These are phyloP conservation scores for Macrophya alboannulata DNA, from an alignment of 2,888 invertebrate species.

Conservation along the genomic window DNA sequence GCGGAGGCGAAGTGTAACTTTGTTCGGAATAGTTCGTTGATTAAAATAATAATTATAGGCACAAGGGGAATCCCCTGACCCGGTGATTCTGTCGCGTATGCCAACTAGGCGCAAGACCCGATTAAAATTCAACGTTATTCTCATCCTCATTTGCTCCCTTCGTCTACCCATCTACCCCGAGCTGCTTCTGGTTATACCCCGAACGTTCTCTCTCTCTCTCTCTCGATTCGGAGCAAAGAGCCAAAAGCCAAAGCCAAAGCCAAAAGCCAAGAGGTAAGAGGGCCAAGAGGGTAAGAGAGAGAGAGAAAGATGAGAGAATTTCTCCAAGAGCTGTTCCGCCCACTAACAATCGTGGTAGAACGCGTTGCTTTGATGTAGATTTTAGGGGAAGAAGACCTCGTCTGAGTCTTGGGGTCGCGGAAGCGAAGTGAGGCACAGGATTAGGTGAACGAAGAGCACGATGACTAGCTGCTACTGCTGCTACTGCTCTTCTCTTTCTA, in stretches of 20 bases:
- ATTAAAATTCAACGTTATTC: conserved; percentile 52
- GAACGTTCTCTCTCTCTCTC: neutral
- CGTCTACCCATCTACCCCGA: neutral
- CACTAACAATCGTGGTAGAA: conserved; percentile 47
- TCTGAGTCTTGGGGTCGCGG: neutral
- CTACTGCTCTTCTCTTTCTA: neutral
- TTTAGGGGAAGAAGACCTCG: conserved; percentile 1
- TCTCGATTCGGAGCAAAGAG: conserved; percentile 38
- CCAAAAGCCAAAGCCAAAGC: conserved; percentile 18
- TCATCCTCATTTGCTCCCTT: neutral
- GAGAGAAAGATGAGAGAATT: conserved; percentile 25
- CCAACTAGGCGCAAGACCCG: conserved; percentile 39
- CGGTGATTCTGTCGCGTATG: conserved; percentile 34
- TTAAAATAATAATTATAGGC: conserved; percentile 48
- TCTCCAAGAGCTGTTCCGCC: conserved; percentile 17
- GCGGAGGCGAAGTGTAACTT: conserved; percentile 17
- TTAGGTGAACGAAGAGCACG: conserved; percentile 37
- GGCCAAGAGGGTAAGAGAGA: neutral
- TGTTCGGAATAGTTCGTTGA: conserved; percentile 43
- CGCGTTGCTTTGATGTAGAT: conserved; percentile 50
- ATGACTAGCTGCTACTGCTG: neutral
- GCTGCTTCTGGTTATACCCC: neutral
- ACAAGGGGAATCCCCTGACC: conserved; percentile 43
- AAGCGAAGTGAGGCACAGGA: neutral
- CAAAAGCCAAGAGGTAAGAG: neutral